Base-by-base conservation (phyloP, 64 coral and sea anemone species). In the Montipora efflorescens region DNA sequence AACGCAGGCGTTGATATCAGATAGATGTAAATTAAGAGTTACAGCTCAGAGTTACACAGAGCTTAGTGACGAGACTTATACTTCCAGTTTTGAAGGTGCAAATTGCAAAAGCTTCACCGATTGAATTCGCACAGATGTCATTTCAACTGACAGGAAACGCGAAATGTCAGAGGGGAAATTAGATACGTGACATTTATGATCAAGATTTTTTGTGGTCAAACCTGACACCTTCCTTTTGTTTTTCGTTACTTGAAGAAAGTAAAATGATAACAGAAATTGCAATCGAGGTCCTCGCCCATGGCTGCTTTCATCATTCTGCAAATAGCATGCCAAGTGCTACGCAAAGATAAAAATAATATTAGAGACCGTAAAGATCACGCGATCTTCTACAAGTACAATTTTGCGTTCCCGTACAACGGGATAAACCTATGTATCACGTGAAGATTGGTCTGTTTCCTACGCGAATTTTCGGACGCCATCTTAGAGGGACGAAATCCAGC, bases 141-240 rank as follows among this genome's bases (percentile, higher is more conserved):
- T n/a, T 22, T 82, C 25, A 82, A 82, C 23, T 82, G 82, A 71
- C 82, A 86, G 82, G 82, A 86, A 86, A 52, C 62, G 36, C 28
- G 13, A 19, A 72, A 72, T 71, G 82, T 47, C 66, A 71, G 64
- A 21, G 64, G 53, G 66, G 82, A 86, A 86, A 86, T 72, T 68
- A 10, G 82, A 86, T 86, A 86, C 47, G 8, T 72, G 66, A 83
- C 81, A 58, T 12, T 64, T 66, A 14, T 5, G 12, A 16, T n/a
- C 19, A 57, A n/a, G 19, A 28, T 82, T 12, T 67, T 76, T 83
- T 86, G 82, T 86, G 82, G 82, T 86, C 82, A 86, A 86, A 86
- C 20, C 71, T 51, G 82, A 86, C 66, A 72, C 82, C 82, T 1
- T 15, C 7, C 7, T 0, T 21, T 20, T 19, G 18, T 71, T 8